Evolutionary conservation across 2,888 invertebrate genomes (phyloP), one percentile per base, ranked within the genome.

Genomic region (Podabrus alpinus): DNA sequence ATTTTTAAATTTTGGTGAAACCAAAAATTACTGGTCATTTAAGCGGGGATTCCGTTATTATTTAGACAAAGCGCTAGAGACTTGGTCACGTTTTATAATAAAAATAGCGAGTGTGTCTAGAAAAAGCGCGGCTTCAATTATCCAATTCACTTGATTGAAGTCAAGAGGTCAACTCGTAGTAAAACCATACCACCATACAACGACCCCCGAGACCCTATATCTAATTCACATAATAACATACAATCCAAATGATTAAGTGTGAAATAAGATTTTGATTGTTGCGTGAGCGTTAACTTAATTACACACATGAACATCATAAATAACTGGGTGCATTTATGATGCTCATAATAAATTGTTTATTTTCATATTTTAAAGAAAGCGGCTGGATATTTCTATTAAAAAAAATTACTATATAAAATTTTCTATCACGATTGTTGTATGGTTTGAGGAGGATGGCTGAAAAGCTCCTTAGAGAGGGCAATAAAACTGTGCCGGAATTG

Each of bases 71-170:
- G 64, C 29, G 21, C 3, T 17, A 15, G 13, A 11, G 69, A n/a
- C n/a, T 21, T 60, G 59, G 67, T 71, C 67, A 71, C 71, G 67
- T 71, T 45, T 24, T 71, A 71, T 60, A 71, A 64, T 64, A 64
- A 64, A 64, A 45, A 45, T 45, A 45, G 62, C 15, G n/a, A 13
- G 21, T 15, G 62, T 21, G 62, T 19, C 62, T 64, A 21, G 62
- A 64, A 21, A 45, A 66, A 67, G 64, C 80, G 81, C 79, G 71
- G 69, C 62, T 78, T 79, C 81, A 82, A 83, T 83, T 83, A 83
- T 83, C 81, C 82, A 83, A 82, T 83, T 82, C 79, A 80, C 70
- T 78, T 79, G 81, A 82, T 83, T 81, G 80, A 78, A 78, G 81
- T 81, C 80, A 82, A 80, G 69, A 77, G 78, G 75, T 78, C 77